These are phyloP conservation scores for Mus caroli DNA, from an alignment of 2,797 vertebrate species.

Conservation along the genomic window DNA sequence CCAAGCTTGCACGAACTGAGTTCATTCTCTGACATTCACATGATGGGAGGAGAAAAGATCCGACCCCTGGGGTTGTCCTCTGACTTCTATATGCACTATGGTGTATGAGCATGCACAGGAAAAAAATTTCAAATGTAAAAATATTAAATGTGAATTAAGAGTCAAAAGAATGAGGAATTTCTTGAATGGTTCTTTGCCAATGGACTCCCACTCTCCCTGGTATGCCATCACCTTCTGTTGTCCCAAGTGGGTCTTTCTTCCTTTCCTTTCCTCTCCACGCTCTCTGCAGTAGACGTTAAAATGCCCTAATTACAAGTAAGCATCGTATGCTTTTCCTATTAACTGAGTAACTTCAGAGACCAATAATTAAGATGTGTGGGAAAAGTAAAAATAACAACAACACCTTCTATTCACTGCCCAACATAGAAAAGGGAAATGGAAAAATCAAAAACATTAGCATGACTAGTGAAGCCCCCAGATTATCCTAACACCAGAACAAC, in stretches of 20 bases:
- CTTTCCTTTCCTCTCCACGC: background rate
- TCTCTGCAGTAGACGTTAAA: conserved; percentile 35
- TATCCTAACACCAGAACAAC: background rate
- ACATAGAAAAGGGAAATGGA: background rate
- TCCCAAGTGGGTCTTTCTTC: background rate
- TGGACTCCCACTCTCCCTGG: background rate
- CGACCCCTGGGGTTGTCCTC: too few relatives aligned
- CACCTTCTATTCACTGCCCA: background rate
- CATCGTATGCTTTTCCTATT: background rate
- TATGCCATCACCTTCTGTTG: background rate
- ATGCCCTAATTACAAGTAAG: conserved; percentile 41
- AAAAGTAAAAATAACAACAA: background rate
- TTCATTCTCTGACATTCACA: background rate
- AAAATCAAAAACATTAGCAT: background rate
- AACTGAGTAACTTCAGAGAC: background rate
- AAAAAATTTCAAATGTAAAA: background rate
- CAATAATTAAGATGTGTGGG: conserved; percentile 48
- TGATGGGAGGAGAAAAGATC: background rate
- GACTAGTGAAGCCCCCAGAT: background rate
- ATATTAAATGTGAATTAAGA: background rate
- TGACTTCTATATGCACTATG: background rate
- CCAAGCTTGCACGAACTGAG: background rate
- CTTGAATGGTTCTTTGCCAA: background rate
- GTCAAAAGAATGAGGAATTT: background rate
- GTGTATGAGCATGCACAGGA: background rate